Evolutionary conservation across 2,797 vertebrate species (phyloP), one percentile per base, ranked within the genome.

Genomic region (Centroberyx gerrardi): DNA sequence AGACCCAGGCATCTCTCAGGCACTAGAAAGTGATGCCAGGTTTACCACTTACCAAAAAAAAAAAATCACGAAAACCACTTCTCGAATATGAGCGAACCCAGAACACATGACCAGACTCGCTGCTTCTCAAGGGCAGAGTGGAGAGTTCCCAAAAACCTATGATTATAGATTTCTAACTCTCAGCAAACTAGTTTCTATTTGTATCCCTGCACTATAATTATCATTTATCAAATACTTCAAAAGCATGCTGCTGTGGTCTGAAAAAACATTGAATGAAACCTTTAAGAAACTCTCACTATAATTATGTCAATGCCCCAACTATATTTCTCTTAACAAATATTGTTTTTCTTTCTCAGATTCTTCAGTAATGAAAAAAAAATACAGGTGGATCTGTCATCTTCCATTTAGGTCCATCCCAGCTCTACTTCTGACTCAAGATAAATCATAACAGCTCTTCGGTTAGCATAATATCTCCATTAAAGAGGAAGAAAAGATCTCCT

Each of bases 11-110:
- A 14, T 53, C 31, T 29, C 55, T 52, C 61, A 14, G 69, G 36
- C 17, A 54, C 59, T 36, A 69, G 40, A 69, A 29, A 5, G 13
- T 48, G 44, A 56, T 33, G 54, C 54, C 54, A 56, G 4, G 49
- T 60, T 52, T 40, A 40, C 8, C 14, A 4, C 4, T 17, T 48
- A 13, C 42, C 42, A 1, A 22, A 36, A 40, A 22, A 36, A 40
- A 38, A 27, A 10, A 70, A 78, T 72, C 36, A 75, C 60, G 64
- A 76, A 76, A 77, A 73, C 59, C 68, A 55, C 60, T 60, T 76
- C 74, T 51, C 7, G 64, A 70, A 82, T 55, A 84, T 62, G 55
- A 87, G 44, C 29, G 68, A 81, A 81, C 67, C 74, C 70, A 77
- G 72, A 77, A 38, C 62, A 61, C 0, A 22, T 65, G 53, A 54